phyloP scores from a whole-genome alignment of 2,888 invertebrate genomes.

The Camponotus fellah region DNA sequence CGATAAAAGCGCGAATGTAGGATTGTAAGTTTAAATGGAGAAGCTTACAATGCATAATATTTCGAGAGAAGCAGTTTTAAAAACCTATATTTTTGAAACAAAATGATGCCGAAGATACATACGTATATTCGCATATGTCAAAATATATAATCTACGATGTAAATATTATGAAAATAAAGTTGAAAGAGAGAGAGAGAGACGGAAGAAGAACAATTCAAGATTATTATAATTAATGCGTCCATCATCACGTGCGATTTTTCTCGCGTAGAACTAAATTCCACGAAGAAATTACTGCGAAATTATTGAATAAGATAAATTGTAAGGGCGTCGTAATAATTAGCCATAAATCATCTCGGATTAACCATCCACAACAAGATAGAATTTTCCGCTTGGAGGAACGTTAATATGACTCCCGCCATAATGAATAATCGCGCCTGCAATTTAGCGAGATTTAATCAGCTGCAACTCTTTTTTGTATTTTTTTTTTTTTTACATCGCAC shows the following conservation, averaged over 20 bases:
- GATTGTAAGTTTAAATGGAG: conserved; percentile 30
- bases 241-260: too few relatives aligned
- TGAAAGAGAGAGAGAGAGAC: not conserved
- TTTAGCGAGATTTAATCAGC: not conserved
- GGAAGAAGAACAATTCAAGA: not conserved
- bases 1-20: conserved; percentile 32
- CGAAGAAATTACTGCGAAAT: not conserved
- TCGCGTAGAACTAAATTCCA: not conserved
- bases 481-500: conserved; percentile 30
- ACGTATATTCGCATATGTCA: not conserved
- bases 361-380: not conserved
- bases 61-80: not conserved
- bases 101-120: too few relatives aligned
- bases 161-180: not conserved
- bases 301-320: conserved; percentile 6
- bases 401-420: not conserved
- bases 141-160: not conserved
- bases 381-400: conserved; percentile 3
- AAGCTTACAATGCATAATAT: not conserved
- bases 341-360: conserved; percentile 8
- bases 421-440: conserved; percentile 27
- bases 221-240: not conserved
- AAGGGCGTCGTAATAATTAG: not conserved
- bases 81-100: not conserved
- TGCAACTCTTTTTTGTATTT: conserved; percentile 19